phyloP scores from a whole-genome alignment of 2,888 invertebrate genomes.

The Hartigia nigra region DNA sequence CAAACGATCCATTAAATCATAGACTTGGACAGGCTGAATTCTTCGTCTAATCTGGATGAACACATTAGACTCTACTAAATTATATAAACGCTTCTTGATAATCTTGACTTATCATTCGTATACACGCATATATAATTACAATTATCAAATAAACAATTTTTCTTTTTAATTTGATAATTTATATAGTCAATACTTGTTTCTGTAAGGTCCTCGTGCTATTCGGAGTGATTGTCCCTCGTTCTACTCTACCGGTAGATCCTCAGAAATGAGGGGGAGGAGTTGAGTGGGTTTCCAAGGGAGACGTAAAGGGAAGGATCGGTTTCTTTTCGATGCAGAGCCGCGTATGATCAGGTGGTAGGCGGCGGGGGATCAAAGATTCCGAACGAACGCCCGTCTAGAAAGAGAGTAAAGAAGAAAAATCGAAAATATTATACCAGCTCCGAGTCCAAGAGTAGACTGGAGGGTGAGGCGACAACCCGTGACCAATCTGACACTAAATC shows the following conservation, averaged over 20 bases:
- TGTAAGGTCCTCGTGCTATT: background rate
- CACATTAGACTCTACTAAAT: background rate
- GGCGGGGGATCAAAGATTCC: conserved; percentile 60
- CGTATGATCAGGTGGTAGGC: conserved; percentile 57
- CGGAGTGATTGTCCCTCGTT: background rate
- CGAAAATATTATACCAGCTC: conserved; percentile 42
- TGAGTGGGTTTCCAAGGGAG: conserved; percentile 1
- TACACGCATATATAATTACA: background rate
- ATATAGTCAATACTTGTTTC: background rate
- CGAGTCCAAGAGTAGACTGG: conserved; percentile 26
- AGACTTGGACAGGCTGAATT: conserved; percentile 31
- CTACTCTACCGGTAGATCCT: background rate
- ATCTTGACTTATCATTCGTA: background rate
- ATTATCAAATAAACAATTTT: background rate
- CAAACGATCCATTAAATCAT: conserved; percentile 57
- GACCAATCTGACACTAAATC: conserved; percentile 62
- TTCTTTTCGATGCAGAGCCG: conserved; percentile 41
- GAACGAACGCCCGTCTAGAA: conserved; percentile 29
- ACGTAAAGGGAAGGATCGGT: conserved; percentile 6
- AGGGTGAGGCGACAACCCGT: conserved; percentile 58
- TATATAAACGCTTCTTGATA: background rate
- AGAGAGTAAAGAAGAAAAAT: conserved; percentile 31
- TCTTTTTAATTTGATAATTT: background rate
- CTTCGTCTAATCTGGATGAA: background rate
- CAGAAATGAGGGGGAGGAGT: background rate